Percentiles rank a stretch among this genome's conserved stretches.
Evolutionary conservation across 2,113 vertebrate species (phyloP).

Genomic region (Erythrocercus mccallii): DNA sequence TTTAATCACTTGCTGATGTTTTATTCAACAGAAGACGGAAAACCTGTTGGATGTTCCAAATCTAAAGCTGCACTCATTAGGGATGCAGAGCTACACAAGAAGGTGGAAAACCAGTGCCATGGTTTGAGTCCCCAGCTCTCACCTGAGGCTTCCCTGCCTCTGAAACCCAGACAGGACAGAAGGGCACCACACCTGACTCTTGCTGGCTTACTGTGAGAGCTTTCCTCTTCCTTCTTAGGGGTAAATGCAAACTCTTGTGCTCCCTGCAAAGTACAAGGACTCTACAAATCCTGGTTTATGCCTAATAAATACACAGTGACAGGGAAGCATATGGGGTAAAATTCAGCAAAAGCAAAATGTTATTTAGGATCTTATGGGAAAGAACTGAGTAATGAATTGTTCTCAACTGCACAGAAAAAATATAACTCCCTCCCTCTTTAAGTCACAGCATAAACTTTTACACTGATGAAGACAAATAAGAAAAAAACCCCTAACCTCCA

Average conservation of each 20-base stretch:
- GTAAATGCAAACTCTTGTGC: slow-evolving; percentile 7
- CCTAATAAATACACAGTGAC: background rate
- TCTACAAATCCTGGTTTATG: slow-evolving; percentile 1
- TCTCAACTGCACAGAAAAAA: background rate
- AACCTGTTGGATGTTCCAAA: background rate
- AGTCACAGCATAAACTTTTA: background rate
- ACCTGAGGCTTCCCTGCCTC: too few species aligned
- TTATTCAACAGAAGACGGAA: background rate
- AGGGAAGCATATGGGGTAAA: background rate
- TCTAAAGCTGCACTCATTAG: background rate
- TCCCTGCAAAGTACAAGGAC: background rate
- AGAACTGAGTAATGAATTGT: background rate
- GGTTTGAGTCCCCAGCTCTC: background rate
- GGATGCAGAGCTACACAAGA: background rate
- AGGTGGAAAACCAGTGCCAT: background rate
- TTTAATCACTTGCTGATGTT: background rate
- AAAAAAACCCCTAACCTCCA: background rate
- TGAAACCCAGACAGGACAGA: background rate
- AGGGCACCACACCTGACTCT: background rate
- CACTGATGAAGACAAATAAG: background rate
- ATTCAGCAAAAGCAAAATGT: background rate
- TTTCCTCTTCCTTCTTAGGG: background rate
- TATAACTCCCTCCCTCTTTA: background rate
- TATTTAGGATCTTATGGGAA: background rate
- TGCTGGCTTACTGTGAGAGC: background rate